These are phyloP conservation scores for Tylochromis polylepis DNA, from an alignment of 2,113 vertebrate genomes.

Conservation along the genomic window DNA sequence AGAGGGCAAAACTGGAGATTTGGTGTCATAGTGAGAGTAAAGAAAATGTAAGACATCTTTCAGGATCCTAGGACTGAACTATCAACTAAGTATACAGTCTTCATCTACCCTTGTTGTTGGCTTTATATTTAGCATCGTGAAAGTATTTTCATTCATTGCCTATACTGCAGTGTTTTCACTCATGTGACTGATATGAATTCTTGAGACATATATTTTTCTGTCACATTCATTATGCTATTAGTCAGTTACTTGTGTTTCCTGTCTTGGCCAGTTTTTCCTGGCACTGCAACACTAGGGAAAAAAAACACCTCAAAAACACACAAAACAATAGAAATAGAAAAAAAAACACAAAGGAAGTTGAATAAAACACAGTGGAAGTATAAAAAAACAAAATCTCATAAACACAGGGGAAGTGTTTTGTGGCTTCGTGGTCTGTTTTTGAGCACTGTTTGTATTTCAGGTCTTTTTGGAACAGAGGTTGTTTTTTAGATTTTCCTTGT, in stretches of 20 bases:
- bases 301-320: rapidly evolving
- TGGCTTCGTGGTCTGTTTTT: not conserved
- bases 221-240: not conserved
- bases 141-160: not conserved
- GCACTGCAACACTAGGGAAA: not conserved
- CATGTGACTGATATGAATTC: not conserved
- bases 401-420: not conserved
- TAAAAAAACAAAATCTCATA: not conserved
- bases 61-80: not conserved
- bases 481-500: not conserved
- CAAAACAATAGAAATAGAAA: not conserved
- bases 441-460: not conserved
- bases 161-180: not conserved
- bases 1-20: not conserved
- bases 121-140: not conserved
- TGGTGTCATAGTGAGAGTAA: not conserved
- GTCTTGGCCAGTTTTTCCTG: not conserved
- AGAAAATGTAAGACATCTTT: too few species aligned
- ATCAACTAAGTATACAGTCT: not conserved
- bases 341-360: not conserved
- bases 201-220: not conserved
- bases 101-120: not conserved
- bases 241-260: not conserved
- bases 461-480: not conserved
- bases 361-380: not conserved